Percentiles rank a stretch among this genome's conserved stretches.
phyloP scores from a whole-genome alignment of 2,797 vertebrate species.

The Distichodus sexfasciatus region DNA sequence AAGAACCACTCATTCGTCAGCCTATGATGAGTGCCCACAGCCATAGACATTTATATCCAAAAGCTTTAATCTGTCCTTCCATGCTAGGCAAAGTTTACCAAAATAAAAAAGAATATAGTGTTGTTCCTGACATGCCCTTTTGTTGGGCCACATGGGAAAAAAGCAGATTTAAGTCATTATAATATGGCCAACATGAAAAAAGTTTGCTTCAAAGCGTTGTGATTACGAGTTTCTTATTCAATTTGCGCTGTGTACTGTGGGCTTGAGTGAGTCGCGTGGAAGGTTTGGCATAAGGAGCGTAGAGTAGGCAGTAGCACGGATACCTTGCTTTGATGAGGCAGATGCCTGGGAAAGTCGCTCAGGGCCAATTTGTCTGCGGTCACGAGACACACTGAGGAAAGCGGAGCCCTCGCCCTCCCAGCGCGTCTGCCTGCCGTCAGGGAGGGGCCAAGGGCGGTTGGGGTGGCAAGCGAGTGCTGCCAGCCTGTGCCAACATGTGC shows the following conservation, averaged over 20 bases:
- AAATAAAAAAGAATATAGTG: constrained; percentile 21
- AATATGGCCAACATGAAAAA: constrained; percentile 30
- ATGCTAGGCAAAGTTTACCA: constrained; percentile 21
- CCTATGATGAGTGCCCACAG: constrained; percentile 26
- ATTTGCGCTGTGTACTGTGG: constrained; percentile 27
- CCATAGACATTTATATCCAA: constrained; percentile 17
- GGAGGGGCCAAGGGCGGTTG: constrained; percentile 3
- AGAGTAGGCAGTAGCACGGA: constrained; percentile 31
- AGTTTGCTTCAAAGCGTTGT: constrained; percentile 34
- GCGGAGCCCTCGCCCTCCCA: constrained; percentile 38
- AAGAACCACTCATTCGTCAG: constrained; percentile 38
- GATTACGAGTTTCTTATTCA: constrained; percentile 22
- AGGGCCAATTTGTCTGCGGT: constrained; percentile 49
- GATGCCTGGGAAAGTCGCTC: constrained; percentile 49
- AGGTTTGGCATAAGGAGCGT: constrained; percentile 25
- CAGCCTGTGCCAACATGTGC: constrained; percentile 47
- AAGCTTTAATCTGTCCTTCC: constrained; percentile 26
- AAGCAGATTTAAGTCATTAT: constrained; percentile 29
- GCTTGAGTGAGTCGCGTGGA: constrained; percentile 29
- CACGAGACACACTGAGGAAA: constrained; percentile 40
- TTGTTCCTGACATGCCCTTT: constrained; percentile 27
- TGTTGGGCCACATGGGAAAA: constrained; percentile 28
- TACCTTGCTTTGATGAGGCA: constrained; percentile 46
- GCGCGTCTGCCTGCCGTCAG: constrained; percentile 43
- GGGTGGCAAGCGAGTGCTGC: constrained; percentile 26